Base-by-base conservation (phyloP, 1,140 invertebrate genomes). In the Tribolium madens region DNA sequence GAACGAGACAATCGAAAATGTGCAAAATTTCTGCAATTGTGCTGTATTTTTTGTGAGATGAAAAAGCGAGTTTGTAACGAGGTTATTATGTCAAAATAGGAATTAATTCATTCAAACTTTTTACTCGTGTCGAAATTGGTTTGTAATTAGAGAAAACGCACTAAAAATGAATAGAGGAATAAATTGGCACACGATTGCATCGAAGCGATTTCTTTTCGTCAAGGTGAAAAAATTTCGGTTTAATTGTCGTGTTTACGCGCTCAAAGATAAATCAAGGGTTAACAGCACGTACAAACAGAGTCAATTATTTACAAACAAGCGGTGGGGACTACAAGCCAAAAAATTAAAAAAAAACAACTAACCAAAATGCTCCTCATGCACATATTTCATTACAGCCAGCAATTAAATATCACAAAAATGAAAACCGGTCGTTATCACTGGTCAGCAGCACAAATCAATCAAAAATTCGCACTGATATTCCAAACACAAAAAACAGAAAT, bases 281-380 rank as follows among this genome's bases (percentile, higher is more conserved):
- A 50, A 15, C 48, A 50, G 13, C 48, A 17, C 48, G 13, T 47
- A 47, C 46, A 47, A 47, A 14, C 46, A 12, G 46, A 47, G 46
- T 14, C 46, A 12, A 47, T 14, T 47, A 47, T 47, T 14, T 47
- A 53, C 12, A 53, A 13, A 15, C 15, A 26, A 26, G 21, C 21
- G 21, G 21, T 26, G 21, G 21, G 21, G 6, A 26, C 21, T 26
- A 57, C 13, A 57, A 17, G 48, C 10, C 52, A 64, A 64, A 60
- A 21, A 12, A 64, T 31, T 12, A 48, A 68, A 74, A 73, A 64
- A 74, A 53, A 26, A 5, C 53, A 52, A 76, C 79, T 80, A 79
- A 80, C 79, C 79, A 73, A 53, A 64, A 74, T 76, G 26, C 53
- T 77, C 79, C 78, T 78, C 75, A 76, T 81, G 77, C 79, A 81